Evolutionary conservation across 2,113 vertebrate genomes (phyloP).

Genomic region (Cavia aperea): DNA sequence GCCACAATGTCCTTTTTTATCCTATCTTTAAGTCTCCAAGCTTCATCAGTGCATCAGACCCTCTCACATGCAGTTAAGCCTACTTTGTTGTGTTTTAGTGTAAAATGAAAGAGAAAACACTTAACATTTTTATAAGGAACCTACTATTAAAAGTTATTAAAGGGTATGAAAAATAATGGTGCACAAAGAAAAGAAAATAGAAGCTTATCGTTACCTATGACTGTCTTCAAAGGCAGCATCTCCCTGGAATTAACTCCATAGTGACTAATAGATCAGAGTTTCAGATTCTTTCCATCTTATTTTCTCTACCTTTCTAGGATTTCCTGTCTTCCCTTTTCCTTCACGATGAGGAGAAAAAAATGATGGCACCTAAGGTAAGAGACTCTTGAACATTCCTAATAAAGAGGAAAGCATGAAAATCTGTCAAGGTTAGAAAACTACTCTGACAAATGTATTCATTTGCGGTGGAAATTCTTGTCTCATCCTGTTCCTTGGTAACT

Average conservation of each 20-base stretch:
- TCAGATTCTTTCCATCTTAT: neutral
- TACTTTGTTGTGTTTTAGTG: neutral
- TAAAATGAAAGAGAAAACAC: conserved; percentile 2
- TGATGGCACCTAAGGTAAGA: neutral
- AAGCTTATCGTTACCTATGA: neutral
- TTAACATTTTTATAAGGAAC: neutral
- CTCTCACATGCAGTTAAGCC: neutral
- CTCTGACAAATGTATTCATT: neutral
- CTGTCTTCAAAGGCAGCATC: conserved; percentile 14
- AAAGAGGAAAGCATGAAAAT: neutral
- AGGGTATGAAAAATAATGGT: conserved; percentile 38
- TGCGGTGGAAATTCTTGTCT: neutral
- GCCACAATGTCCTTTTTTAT: neutral
- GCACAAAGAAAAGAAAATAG: conserved; percentile 18
- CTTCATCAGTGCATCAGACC: neutral
- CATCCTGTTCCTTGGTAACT: neutral
- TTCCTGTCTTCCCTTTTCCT: neutral
- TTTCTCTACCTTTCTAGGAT: neutral
- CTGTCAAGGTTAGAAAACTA: neutral
- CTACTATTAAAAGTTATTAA: conserved; percentile 17
- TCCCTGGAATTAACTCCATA: conserved; percentile 30
- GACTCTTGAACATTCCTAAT: neutral
- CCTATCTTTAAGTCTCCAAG: neutral
- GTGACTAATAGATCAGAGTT: neutral
- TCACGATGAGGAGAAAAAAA: neutral